phyloP scores from a whole-genome alignment of 1,140 invertebrate species.

The Drosophila ambigua region DNA sequence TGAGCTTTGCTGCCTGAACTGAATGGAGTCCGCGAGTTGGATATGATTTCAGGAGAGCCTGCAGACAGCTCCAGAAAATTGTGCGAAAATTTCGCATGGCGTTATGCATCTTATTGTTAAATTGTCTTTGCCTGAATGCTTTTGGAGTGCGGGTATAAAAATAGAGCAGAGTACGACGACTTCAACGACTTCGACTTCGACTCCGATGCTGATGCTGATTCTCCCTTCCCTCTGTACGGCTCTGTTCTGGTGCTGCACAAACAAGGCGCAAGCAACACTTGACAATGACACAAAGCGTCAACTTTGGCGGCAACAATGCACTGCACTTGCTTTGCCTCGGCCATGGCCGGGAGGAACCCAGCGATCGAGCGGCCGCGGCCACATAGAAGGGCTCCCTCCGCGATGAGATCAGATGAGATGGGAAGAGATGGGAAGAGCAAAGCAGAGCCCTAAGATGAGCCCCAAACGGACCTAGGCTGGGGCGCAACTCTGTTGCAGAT shows the following conservation, averaged over 20 bases:
- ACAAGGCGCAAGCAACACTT: constrained; percentile 67
- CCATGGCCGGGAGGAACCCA: constrained; percentile 21
- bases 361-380: neutral
- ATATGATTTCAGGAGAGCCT: too few relatives aligned
- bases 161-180: constrained; percentile 53
- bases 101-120: too few relatives aligned
- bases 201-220: constrained; percentile 7
- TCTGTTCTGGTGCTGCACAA: constrained; percentile 25
- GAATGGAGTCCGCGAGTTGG: too few relatives aligned
- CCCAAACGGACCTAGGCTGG: constrained; percentile 8
- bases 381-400: neutral
- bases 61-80: too few relatives aligned
- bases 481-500: constrained; percentile 56
- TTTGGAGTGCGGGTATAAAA: constrained; percentile 27
- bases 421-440: neutral
- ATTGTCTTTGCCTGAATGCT: too few relatives aligned
- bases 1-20: too few relatives aligned
- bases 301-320: constrained; percentile 69
- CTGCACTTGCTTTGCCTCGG: constrained; percentile 75
- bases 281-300: constrained; percentile 79
- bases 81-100: too few relatives aligned
- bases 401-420: neutral
- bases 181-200: constrained; percentile 4
- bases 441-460: constrained; percentile 12
- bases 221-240: neutral